Conservation (phyloP, 2,113 vertebrate genomes). For the Mystacornis crossleyi region DNA sequence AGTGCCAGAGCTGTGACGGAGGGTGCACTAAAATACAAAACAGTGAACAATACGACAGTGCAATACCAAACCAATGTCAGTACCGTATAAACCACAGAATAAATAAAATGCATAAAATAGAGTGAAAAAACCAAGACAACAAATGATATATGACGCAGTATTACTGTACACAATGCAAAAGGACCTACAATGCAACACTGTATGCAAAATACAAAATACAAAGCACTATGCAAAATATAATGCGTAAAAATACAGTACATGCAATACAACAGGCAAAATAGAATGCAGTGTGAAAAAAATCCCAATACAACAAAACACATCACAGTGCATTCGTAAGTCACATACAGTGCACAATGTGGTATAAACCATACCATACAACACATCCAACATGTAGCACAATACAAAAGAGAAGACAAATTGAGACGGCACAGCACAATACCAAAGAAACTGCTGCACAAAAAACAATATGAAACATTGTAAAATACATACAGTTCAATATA, state of each 20-base stretch:
- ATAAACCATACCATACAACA: not conserved
- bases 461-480: not conserved
- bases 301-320: not conserved
- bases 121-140: not conserved
- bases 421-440: not conserved
- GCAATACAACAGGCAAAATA: not conserved
- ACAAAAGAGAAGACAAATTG: not conserved
- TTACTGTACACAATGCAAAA: not conserved
- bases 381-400: not conserved
- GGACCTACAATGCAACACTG: not conserved
- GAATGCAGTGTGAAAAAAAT: not conserved
- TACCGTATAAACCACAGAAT: not conserved
- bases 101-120: not conserved
- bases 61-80: not conserved
- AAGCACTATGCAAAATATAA: not conserved
- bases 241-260: fast-evolving
- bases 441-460: not conserved
- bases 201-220: not conserved
- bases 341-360: not conserved
- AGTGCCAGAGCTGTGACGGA: not conserved
- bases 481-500: not conserved
- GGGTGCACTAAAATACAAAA: not conserved
- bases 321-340: not conserved
- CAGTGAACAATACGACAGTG: not conserved
- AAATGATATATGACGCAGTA: not conserved